Evolutionary conservation across 2,888 invertebrate species (phyloP), one percentile per base, ranked within the genome.

Genomic region (Mimas tiliae): DNA sequence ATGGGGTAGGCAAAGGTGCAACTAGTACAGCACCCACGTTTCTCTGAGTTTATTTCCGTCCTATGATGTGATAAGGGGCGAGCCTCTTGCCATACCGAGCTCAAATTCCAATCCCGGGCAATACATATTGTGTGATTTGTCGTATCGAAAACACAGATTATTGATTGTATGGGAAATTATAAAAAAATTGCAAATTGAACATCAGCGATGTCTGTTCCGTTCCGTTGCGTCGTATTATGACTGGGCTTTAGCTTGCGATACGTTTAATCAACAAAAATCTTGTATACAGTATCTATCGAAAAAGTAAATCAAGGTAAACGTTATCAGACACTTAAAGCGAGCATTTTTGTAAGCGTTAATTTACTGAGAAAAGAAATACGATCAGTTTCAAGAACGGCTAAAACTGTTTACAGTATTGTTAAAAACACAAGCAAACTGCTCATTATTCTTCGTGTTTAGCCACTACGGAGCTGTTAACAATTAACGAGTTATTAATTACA

Each of bases 401-500:
- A 34, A 52, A 55, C 34, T 55, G 55, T 55, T 55, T 9, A 16
- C 34, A 9, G 33, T 9, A 11, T 55, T 34, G 9, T 14, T 55
- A 16, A 38, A 53, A 55, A 38, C 14, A 38, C n/a, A 34, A 38
- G 16, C 11, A 38, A 58, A 21, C 11, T 19, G 12, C 38, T 6
- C 12, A 19, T 58, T 42, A 42, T 58, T 58, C 38, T 19, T 58
- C 6, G 58, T 19, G 12, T 16, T 58, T 16, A 42, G 38, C 38
- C 55, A 55, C 55, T 38, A 55, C 16, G 11, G 34, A 55, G 55
- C 16, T 38, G 9, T 38, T 6, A 55, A 55, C 19, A 42, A 42
- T 42, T 38, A 19, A 58, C 38, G 42, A 42, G 58, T 58, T 55
- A 55, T 55, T 55, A 55, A 55, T 55, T 55, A 55, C 16, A 34